Evolutionary conservation across 1,140 invertebrate genomes (phyloP), one percentile per base, ranked within the genome.

Genomic region (Leptinotarsa lineolata): DNA sequence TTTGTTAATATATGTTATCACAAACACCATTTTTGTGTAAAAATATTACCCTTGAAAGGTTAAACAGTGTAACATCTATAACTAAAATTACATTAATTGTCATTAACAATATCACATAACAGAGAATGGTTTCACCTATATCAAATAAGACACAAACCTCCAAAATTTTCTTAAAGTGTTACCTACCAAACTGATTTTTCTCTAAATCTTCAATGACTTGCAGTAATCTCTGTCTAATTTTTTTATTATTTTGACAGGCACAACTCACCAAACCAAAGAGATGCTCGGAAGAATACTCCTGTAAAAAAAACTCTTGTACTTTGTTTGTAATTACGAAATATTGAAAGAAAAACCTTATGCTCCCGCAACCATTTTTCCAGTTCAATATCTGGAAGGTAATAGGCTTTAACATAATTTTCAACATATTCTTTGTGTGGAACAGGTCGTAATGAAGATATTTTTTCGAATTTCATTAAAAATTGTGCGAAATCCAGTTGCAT

Each of bases 401-500:
- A 99, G 0, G 97, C 96, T 84, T 99, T 99, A 2, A 99, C 94
- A 82, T 97, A 99, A 24, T 89, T 89, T 85, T 99, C 97, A 0
- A 99, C 97, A 80, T 95, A 96, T 65, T 95, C 92, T 79, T 91
- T 91, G 81, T 95, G 92, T 12, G 97, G 95, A 48, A 98, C 89
- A 16, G 95, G 96, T 83, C 92, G 91, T 15, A 94, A 79, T 12
- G 88, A 89, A 0, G 94, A 93, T 18, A 98, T 90, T 80, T 92
- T 91, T 83, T 98, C 96, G 46, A 98, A 88, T 81, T 98, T 97
- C 12, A 93, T 92, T 68, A 97, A 89, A 72, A 99, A 91, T 83
- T 99, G 97, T 22, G 96, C 95, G 84, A 97, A 99, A 88, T 99
- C 98, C 4, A 99, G 86, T 83, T 98, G 97, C 97, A 99, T 99